Conservation (phyloP, 2,888 invertebrate species). For the Liodrosophila aerea region DNA sequence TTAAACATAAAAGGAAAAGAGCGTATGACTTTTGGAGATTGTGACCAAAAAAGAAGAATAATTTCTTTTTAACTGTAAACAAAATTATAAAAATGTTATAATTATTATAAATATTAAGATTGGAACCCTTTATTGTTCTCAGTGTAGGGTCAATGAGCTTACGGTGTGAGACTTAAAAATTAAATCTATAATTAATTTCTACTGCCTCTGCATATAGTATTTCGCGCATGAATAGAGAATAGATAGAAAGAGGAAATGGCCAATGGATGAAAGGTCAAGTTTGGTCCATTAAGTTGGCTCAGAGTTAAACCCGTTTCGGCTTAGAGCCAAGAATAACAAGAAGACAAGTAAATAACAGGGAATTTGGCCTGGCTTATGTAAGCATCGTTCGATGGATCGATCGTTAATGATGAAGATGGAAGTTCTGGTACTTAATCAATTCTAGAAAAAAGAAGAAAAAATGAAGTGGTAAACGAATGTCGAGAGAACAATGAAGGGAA, state of each 20-base stretch:
- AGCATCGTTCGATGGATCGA: slow-evolving; percentile 6
- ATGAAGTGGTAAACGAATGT: background rate
- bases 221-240: background rate
- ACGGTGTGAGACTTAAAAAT: slow-evolving; percentile 22
- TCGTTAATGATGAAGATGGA: slow-evolving; percentile 4
- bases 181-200: slow-evolving; percentile 30
- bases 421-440: slow-evolving; percentile 1
- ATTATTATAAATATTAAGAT: no score
- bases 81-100: background rate
- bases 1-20: no score
- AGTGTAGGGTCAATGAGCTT: slow-evolving; percentile 53
- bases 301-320: slow-evolving; percentile 39
- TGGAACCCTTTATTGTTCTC: background rate
- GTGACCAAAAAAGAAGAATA: no score
- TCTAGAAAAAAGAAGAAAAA: background rate
- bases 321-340: background rate
- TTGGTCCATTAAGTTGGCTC: slow-evolving; percentile 13
- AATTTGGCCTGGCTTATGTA: slow-evolving; percentile 9
- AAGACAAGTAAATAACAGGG: slow-evolving; percentile 5
- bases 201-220: background rate
- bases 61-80: no score
- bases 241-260: slow-evolving; percentile 24
- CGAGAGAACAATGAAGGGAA: background rate
- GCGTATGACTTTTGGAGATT: no score
- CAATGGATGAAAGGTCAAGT: slow-evolving; percentile 54